Evolutionary conservation across 2,797 vertebrate genomes (phyloP).

Genomic region (Knipowitschia caucasica): DNA sequence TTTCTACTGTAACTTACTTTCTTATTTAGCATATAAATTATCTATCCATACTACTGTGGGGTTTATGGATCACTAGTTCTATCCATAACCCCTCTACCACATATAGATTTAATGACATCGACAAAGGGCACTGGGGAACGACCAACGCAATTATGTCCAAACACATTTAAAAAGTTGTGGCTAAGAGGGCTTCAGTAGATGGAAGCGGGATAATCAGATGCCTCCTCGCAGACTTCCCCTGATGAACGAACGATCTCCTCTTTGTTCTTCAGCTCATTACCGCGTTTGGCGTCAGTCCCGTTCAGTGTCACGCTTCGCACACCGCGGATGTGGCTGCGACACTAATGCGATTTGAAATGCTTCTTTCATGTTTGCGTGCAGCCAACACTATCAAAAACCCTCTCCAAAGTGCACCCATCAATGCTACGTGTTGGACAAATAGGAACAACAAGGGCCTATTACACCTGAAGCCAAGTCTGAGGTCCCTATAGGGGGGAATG

Average conservation of each 20-base stretch:
- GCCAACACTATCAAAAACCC: conserved; percentile 10
- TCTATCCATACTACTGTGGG: too few relatives aligned
- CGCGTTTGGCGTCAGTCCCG: conserved; percentile 26
- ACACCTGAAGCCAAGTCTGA: conserved; percentile 16
- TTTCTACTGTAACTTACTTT: too few relatives aligned
- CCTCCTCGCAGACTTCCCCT: background rate
- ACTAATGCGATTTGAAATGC: conserved; percentile 24
- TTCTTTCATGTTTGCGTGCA: conserved; percentile 2
- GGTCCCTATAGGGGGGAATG: conserved; percentile 16
- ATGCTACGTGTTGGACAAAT: conserved; percentile 30
- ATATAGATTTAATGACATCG: too few relatives aligned
- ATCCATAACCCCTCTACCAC: too few relatives aligned
- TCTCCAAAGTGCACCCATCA: conserved; percentile 13
- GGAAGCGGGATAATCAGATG: background rate
- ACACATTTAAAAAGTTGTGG: background rate
- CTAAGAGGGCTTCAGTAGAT: background rate
- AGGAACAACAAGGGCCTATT: conserved; percentile 26
- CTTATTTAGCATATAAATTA: too few relatives aligned
- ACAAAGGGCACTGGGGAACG: too few relatives aligned
- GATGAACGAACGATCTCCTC: conserved; percentile 8
- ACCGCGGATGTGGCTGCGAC: conserved; percentile 16
- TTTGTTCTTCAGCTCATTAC: conserved; percentile 30
- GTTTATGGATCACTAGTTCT: too few relatives aligned
- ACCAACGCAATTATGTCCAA: background rate
- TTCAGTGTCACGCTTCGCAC: conserved; percentile 29